Percentiles rank a stretch among this genome's conserved stretches.
Conservation (phyloP, 2,113 vertebrate genomes). For the Agelaius phoeniceus region DNA sequence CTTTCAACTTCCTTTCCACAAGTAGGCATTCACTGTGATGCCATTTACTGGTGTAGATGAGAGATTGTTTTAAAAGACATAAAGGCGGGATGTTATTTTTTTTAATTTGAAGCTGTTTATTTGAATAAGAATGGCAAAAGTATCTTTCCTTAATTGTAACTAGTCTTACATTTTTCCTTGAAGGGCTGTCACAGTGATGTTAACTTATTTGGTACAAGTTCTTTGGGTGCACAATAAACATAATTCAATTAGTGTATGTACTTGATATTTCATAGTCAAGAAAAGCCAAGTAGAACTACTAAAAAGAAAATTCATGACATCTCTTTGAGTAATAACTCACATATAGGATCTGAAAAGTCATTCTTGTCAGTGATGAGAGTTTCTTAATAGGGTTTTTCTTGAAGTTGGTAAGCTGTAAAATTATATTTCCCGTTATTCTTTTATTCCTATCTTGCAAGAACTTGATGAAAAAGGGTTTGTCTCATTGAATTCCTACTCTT, state of each 20-base stretch:
- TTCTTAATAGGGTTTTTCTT: background rate
- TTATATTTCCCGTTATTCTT: background rate
- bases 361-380: background rate
- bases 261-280: background rate
- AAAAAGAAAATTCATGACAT: background rate
- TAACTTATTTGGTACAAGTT: background rate
- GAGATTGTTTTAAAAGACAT: background rate
- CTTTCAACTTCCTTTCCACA: background rate
- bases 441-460: background rate
- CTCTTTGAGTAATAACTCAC: background rate
- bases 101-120: background rate
- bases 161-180: background rate
- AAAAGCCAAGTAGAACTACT: background rate
- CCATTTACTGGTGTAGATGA: background rate
- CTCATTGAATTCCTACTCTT: background rate
- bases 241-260: background rate
- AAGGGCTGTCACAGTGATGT: background rate
- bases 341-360: background rate
- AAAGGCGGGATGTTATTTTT: background rate
- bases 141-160: background rate
- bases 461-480: background rate
- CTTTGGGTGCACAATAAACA: background rate
- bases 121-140: background rate
- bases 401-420: background rate
- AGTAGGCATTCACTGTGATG: background rate